phyloP scores from a whole-genome alignment of 2,113 vertebrate species.

The Tychaedon coryphoeus region DNA sequence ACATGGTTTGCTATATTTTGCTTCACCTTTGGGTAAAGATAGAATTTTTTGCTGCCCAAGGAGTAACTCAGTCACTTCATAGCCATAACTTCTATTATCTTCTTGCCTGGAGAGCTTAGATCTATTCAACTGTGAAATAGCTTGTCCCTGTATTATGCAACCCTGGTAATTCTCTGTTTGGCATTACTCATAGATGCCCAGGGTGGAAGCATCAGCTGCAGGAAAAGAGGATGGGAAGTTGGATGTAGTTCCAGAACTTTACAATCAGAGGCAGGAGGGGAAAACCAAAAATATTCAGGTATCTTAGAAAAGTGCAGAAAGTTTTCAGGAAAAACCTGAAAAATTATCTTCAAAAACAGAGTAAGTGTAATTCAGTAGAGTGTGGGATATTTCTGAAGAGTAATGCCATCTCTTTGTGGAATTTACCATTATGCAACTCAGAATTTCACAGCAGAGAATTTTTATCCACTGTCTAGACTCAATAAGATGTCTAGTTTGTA shows the following conservation, averaged over 20 bases:
- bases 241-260: neutral
- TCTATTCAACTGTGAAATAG: slow-evolving; percentile 21
- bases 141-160: neutral
- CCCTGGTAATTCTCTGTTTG: neutral
- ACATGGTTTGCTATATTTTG: neutral
- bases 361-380: neutral
- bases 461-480: neutral
- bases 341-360: neutral
- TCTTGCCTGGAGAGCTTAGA: neutral
- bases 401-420: neutral
- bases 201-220: neutral
- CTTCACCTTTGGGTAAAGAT: neutral
- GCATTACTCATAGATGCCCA: neutral
- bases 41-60: neutral
- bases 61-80: neutral
- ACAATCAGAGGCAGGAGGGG: neutral
- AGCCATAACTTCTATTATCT: neutral
- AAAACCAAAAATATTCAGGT: neutral
- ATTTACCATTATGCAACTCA: neutral
- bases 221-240: neutral
- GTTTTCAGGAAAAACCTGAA: neutral
- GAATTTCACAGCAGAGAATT: neutral
- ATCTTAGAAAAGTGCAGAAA: neutral
- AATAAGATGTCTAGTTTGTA: neutral
- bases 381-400: neutral